Conservation (phyloP, 2,888 invertebrate species). For the Pyrrhosoma nymphula region DNA sequence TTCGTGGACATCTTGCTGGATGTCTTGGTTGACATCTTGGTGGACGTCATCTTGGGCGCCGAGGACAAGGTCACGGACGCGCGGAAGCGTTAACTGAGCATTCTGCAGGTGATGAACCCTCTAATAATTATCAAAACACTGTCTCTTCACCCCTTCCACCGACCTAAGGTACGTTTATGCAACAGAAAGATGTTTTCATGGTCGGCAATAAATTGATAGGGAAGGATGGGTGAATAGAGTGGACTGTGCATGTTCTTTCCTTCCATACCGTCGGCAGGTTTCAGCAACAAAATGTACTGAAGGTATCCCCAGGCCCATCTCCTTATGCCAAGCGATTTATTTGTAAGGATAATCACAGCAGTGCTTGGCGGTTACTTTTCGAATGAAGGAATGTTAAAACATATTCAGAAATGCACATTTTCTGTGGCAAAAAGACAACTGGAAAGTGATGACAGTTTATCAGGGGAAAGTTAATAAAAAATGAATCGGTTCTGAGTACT, state of each 20-base stretch:
- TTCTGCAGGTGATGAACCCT: background rate
- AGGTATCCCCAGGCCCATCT: background rate
- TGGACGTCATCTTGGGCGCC: too few species aligned
- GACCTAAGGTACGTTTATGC: background rate
- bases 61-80: too few species aligned
- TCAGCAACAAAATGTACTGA: background rate
- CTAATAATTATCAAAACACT: background rate
- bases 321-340: too few species aligned
- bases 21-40: too few species aligned
- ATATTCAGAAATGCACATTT: too few species aligned
- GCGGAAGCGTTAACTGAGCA: background rate
- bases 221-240: too few species aligned
- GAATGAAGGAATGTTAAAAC: background rate
- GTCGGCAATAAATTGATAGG: too few species aligned
- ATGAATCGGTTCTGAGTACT: too few species aligned
- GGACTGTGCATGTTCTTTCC: background rate
- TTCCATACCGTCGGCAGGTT: background rate
- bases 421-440: background rate
- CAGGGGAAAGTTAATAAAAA: too few species aligned
- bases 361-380: background rate
- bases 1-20: too few species aligned
- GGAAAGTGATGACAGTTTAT: background rate
- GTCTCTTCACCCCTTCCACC: background rate
- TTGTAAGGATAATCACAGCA: background rate
- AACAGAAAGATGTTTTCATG: background rate